phyloP scores from a whole-genome alignment of 2,888 invertebrate genomes.

The Trissonchulus sp. region DNA sequence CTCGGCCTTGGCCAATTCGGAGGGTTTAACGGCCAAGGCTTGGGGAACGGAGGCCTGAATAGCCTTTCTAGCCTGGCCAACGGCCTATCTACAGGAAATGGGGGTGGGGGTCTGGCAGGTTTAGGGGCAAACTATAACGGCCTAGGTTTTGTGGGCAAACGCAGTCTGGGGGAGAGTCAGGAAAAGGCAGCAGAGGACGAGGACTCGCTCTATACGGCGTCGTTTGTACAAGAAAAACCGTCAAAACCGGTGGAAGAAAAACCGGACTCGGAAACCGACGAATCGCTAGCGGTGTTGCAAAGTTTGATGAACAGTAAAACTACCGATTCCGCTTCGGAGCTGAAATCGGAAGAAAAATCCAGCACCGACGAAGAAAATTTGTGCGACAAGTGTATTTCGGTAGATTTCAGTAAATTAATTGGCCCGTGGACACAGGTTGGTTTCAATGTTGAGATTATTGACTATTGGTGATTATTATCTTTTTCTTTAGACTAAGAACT shows the following conservation, averaged over 20 bases:
- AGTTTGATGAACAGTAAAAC: no score
- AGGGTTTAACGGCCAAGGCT: no score
- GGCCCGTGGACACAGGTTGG: constrained; percentile 28
- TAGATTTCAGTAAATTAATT: constrained; percentile 22
- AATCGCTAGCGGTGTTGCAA: no score
- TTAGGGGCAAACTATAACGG: neutral
- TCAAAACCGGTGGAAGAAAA: neutral
- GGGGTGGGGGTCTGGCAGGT: neutral
- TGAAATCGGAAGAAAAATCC: neutral
- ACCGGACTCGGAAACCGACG: no score
- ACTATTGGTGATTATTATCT: no score
- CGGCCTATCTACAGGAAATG: no score
- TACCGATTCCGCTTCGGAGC: neutral
- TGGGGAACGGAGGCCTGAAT: neutral
- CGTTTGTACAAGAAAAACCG: neutral
- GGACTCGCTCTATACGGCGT: neutral
- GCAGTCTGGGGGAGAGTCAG: neutral
- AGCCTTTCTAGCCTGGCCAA: no score
- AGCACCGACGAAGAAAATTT: neutral
- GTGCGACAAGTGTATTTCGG: constrained; percentile 23
- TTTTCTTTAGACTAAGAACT: no score
- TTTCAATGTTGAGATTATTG: neutral
- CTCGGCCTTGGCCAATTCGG: neutral
- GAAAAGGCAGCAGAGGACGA: neutral
- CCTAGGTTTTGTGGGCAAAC: neutral